Percentiles rank a stretch among this genome's conserved stretches.
These are phyloP conservation scores for Trileptium ribeirensis DNA, from an alignment of 2,888 invertebrate species.

Conservation along the genomic window DNA sequence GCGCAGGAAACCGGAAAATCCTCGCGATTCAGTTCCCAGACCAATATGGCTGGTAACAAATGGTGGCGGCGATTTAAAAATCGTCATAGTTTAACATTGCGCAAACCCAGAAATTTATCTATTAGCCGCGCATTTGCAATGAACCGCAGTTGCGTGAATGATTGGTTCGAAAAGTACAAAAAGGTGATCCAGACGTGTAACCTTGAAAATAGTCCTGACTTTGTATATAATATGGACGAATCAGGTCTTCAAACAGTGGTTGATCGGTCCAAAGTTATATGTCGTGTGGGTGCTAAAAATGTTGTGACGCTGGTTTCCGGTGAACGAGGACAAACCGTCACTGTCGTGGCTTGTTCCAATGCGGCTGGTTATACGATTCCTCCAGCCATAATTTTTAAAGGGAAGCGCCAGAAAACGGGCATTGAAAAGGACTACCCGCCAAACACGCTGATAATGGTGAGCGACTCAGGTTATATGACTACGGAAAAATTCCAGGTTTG, in stretches of 20 bases:
- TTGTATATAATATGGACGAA: slow-evolving; percentile 1
- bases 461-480: neutral
- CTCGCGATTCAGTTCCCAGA: neutral
- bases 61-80: neutral
- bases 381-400: neutral
- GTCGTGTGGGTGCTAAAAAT: neutral
- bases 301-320: neutral
- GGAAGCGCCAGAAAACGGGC: too few species aligned
- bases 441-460: neutral
- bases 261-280: neutral
- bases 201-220: neutral
- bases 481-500: neutral
- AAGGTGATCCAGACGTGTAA: neutral
- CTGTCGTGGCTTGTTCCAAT: slow-evolving; percentile 2
- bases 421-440: neutral
- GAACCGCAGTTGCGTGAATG: neutral
- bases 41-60: neutral
- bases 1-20: neutral
- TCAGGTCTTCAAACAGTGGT: neutral
- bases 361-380: neutral
- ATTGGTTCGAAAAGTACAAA: neutral
- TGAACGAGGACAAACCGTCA: neutral
- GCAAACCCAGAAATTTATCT: slow-evolving; percentile 1
- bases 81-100: neutral
- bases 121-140: neutral